Evolutionary conservation across 2,888 invertebrate genomes (phyloP), one percentile per base, ranked within the genome.

Genomic region (Linnaemya vulpina): DNA sequence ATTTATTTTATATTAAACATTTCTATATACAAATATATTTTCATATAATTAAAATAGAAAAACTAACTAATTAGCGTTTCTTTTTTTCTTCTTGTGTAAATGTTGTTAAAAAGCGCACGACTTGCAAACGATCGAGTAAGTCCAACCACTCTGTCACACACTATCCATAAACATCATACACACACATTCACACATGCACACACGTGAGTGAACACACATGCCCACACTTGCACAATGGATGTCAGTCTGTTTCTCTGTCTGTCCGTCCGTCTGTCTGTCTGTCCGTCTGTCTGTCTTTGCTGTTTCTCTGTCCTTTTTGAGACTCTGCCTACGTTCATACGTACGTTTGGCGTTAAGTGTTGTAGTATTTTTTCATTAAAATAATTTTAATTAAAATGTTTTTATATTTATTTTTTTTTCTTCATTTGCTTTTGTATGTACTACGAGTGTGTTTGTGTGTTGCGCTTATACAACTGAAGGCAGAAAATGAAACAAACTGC

Each of bases 41-140:
- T 58, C 79, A 76, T 86, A 86, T 84, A 87, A 86, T 88, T 88
- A 86, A 88, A 88, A 87, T 88, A 87, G 87, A 88, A 88, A 87
- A 88, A 87, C 87, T 83, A 87, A 87, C 87, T 87, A 87, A 88
- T 88, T 87, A 88, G 87, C 78, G 87, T 76, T 85, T 83, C 81
- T 83, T 70, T 62, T 65, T 30, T 30, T n/a, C n/a, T n/a, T n/a
- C 0, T 55, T 17, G 38, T 77, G 70, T 78, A 80, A 85, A 75
- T 82, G 85, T 82, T 85, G 78, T 75, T 85, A 79, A 78, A 65
- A 85, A 82, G 78, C 75, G 85, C 85, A 85, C 85, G 85, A 85
- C 82, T 85, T 82, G 78, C 77, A 74, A 82, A 75, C 74, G 83
- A 79, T 85, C 78, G 77, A 74, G 55, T 63, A 63, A 84, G 67